phyloP scores from a whole-genome alignment of 1,140 invertebrate genomes.

The Planococcus citri region DNA sequence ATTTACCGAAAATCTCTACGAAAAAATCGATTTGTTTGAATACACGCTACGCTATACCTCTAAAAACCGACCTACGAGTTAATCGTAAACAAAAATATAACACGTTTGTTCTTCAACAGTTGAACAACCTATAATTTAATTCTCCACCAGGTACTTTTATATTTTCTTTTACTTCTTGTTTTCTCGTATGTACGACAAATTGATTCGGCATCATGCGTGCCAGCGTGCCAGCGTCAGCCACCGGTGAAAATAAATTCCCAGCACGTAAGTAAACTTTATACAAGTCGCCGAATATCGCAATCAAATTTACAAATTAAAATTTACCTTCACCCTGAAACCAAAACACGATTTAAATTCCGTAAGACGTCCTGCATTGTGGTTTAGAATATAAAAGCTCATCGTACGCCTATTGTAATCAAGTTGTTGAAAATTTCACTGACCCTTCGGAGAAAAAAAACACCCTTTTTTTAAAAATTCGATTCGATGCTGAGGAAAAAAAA shows the following conservation, averaged over 20 bases:
- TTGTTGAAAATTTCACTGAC: constrained; percentile 3
- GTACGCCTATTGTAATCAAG: background rate
- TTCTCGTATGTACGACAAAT: background rate
- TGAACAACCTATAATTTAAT: background rate
- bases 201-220: background rate
- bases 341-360: background rate
- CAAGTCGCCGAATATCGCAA: background rate
- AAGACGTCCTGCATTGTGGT: background rate
- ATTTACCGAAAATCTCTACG: too few species aligned
- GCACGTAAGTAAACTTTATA: constrained; percentile 1
- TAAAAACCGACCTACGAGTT: too few species aligned
- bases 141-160: background rate
- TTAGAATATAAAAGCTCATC: background rate
- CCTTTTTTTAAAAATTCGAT: background rate
- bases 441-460: background rate
- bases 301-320: constrained; percentile 4
- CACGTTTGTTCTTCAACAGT: background rate
- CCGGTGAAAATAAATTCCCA: background rate
- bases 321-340: background rate
- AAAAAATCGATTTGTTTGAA: too few species aligned
- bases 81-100: background rate
- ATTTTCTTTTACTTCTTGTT: too few species aligned
- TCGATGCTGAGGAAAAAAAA: background rate
- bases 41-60: too few species aligned
- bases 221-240: too few species aligned